phyloP scores from a whole-genome alignment of 35 echinoderm and acorn worm species.

The Acanthaster planci region DNA sequence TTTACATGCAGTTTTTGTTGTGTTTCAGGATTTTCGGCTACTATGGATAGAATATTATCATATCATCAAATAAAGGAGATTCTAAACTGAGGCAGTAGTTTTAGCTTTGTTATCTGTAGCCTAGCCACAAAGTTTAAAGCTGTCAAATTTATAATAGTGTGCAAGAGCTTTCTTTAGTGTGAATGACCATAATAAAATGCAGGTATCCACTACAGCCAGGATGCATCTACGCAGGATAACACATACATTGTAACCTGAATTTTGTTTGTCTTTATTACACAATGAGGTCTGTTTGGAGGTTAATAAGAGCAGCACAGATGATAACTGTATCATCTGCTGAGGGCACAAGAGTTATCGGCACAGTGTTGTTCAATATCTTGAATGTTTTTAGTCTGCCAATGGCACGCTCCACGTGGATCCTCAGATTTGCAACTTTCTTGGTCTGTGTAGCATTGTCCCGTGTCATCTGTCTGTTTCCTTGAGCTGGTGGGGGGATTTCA shows the following conservation, averaged over 20 bases:
- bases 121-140: neutral
- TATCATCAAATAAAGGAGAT: no score
- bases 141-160: neutral
- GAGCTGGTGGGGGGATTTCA: slow-evolving; percentile 44
- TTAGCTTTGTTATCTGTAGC: neutral
- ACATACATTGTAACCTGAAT: neutral
- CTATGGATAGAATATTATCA: no score
- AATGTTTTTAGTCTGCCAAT: slow-evolving; percentile 47
- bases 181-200: neutral
- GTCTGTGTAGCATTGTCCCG: slow-evolving; percentile 31
- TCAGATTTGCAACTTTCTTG: slow-evolving; percentile 60
- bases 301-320: slow-evolving; percentile 51
- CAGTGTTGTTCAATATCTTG: slow-evolving; percentile 31
- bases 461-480: slow-evolving; percentile 42
- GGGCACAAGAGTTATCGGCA: slow-evolving; percentile 52
- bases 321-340: slow-evolving; percentile 40
- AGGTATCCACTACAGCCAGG: neutral
- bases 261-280: neutral
- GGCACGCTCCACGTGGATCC: slow-evolving; percentile 68
- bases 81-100: neutral
- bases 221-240: neutral
- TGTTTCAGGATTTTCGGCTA: no score
- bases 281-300: slow-evolving; percentile 53
- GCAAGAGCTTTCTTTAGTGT: neutral
- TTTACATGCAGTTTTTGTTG: no score